These are phyloP conservation scores for Cephalopachus bancanus DNA, from an alignment of 2,797 vertebrate genomes.

Conservation along the genomic window DNA sequence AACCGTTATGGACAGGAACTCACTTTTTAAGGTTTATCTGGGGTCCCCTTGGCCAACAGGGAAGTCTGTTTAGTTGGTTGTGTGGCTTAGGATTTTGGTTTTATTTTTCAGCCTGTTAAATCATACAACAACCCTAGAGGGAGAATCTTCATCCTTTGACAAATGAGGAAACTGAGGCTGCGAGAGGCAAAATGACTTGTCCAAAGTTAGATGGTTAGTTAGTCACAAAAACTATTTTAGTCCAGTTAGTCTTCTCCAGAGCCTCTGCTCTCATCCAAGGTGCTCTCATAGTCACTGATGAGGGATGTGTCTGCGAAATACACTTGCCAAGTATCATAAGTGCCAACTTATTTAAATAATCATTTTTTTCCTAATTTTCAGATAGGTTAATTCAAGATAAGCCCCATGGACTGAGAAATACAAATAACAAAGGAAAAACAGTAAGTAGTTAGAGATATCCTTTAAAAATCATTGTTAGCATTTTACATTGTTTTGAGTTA, in stretches of 20 bases:
- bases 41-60: background rate
- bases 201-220: background rate
- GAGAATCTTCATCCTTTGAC: background rate
- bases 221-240: background rate
- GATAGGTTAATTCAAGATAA: background rate
- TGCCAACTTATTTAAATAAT: slow-evolving; percentile 17
- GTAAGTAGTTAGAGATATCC: slow-evolving; percentile 70
- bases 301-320: background rate
- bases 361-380: slow-evolving; percentile 56
- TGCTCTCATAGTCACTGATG: background rate
- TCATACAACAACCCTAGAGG: background rate
- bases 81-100: background rate
- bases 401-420: background rate
- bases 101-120: background rate
- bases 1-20: background rate
- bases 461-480: slow-evolving; percentile 50
- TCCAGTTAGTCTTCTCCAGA: background rate
- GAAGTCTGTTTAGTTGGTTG: background rate
- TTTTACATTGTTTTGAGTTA: slow-evolving; percentile 64
- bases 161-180: background rate
- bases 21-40: background rate
- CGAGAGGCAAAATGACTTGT: background rate
- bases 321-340: background rate
- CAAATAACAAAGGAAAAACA: slow-evolving; percentile 65
- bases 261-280: background rate